Evolutionary conservation across 2,113 vertebrate species (phyloP), one percentile per base, ranked within the genome.

Genomic region (Psilopogon haemacephalus): DNA sequence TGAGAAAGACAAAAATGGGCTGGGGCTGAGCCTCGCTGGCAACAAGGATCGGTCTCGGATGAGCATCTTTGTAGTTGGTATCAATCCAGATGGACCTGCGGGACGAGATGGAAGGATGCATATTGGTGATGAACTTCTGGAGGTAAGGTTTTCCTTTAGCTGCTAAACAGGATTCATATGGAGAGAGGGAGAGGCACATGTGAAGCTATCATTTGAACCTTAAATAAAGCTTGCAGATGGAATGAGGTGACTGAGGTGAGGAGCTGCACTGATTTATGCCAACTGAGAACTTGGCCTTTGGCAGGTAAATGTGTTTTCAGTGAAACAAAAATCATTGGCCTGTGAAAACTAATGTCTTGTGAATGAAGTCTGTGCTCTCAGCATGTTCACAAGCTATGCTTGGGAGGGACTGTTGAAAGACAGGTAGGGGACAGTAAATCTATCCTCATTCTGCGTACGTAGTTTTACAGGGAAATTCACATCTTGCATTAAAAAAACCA

Each of bases 31-130:
- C 82, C 98, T 99, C 72, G 99, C 99, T 5, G 99, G 99, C 32
- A 99, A 99, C 97, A 97, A 98, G 63, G 99, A 99, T 89, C 97
- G 99, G 2, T 98, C 98, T 88, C 97, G 97, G 18, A 98, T 99
- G 98, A 99, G 99, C 96, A 98, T 99, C 97, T 99, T 99, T 6
- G 98, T 99, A 82, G 99, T 99, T 65, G 99, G 99, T 46, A 98
- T 99, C 89, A 98, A 98, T 37, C 97, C 98, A 0, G 98, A 98
- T 7, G 98, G 99, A 28, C 95, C 99, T 1, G 99, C 98, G 0
- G 98, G 98, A 26, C 88, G 95, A 2, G 98, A 99, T 3, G 98
- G 99, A 42, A 97, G 98, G 64, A 98, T 99, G 95, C 97, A 60
- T 18, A 96, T 99, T 15, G 99, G 99, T 11, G 99, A 99, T 52